Percentiles rank a stretch among this genome's conserved stretches.
Conservation (phyloP, 2,888 invertebrate genomes). For the Leucania comma region DNA sequence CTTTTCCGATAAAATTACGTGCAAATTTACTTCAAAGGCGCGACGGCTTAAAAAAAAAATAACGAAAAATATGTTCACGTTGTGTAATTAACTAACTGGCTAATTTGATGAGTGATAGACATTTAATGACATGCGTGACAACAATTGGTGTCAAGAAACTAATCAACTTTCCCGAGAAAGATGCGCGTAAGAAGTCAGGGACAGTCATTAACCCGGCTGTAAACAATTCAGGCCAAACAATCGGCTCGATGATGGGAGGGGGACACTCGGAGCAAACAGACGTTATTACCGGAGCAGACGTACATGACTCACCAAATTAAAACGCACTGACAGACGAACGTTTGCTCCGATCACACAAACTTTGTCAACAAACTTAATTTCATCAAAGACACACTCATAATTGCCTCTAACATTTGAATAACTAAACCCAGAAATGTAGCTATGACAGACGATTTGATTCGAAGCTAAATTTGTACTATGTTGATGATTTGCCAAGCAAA, state of each 20-base stretch:
- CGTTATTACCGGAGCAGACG: conserved; percentile 73
- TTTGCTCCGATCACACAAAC: conserved; percentile 53
- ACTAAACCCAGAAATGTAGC: conserved; percentile 44
- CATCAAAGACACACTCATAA: conserved; percentile 39
- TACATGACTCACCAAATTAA: conserved; percentile 77
- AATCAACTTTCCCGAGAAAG: conserved; percentile 78
- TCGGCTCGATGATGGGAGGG: conserved; percentile 74
- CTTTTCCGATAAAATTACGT: neutral
- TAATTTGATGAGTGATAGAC: conserved; percentile 61
- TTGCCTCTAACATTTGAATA: conserved; percentile 43
- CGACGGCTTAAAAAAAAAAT: conserved; percentile 16
- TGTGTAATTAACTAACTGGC: conserved; percentile 45
- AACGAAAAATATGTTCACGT: conserved; percentile 28
- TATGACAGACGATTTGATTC: conserved; percentile 66
- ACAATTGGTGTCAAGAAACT: conserved; percentile 77
- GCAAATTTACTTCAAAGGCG: conserved; percentile 7
- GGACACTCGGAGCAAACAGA: conserved; percentile 78
- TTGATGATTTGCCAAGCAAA: conserved; percentile 77
- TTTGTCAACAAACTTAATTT: conserved; percentile 50
- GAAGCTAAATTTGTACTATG: conserved; percentile 67
- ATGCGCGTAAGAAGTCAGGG: conserved; percentile 79
- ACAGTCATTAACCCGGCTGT: conserved; percentile 83
- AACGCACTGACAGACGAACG: conserved; percentile 60
- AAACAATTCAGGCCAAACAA: conserved; percentile 85
- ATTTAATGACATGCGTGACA: conserved; percentile 63